A percentile compares a stretch with the other conserved stretches of the same genome.
Conservation (phyloP, 2,113 vertebrate species). For the Boulengeromyrus knoepffleri region DNA sequence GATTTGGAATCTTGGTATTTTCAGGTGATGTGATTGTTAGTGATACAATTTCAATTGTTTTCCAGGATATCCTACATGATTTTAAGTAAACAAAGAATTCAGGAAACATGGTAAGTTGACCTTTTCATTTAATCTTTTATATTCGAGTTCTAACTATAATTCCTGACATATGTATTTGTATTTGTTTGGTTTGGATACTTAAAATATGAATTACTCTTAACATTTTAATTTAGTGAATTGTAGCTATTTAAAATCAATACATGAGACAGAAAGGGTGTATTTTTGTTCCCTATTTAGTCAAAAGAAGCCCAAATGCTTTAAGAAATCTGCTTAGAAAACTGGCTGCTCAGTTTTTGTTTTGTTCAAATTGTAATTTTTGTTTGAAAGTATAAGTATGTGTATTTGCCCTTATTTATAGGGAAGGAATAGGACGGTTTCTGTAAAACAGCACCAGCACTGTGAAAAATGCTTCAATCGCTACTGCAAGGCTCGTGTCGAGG, state of each 20-base stretch:
- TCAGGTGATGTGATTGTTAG: background rate
- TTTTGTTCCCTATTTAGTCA: background rate
- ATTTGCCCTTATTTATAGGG: constrained; percentile 46
- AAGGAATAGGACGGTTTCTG: constrained; percentile 45
- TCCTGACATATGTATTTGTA: background rate
- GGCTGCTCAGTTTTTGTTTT: background rate
- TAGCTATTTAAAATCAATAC: background rate
- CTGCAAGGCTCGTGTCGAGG: constrained; percentile 66
- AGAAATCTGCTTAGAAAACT: background rate
- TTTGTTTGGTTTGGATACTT: background rate
- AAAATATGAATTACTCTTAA: background rate
- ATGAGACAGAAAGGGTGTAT: background rate
- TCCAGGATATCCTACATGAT: constrained; percentile 5
- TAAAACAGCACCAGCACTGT: constrained; percentile 76
- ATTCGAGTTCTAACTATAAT: background rate
- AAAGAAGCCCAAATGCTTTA: background rate
- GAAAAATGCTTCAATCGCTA: constrained; percentile 75
- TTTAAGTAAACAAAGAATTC: background rate
- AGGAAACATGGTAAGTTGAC: constrained; percentile 12
- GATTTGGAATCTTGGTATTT: background rate
- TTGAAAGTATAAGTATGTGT: background rate
- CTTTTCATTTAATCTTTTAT: background rate
- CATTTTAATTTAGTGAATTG: background rate
- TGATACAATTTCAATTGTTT: background rate
- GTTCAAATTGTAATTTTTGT: background rate